Evolutionary conservation across 2,113 vertebrate species (phyloP), one percentile per base, ranked within the genome.

Genomic region (Mola mola): DNA sequence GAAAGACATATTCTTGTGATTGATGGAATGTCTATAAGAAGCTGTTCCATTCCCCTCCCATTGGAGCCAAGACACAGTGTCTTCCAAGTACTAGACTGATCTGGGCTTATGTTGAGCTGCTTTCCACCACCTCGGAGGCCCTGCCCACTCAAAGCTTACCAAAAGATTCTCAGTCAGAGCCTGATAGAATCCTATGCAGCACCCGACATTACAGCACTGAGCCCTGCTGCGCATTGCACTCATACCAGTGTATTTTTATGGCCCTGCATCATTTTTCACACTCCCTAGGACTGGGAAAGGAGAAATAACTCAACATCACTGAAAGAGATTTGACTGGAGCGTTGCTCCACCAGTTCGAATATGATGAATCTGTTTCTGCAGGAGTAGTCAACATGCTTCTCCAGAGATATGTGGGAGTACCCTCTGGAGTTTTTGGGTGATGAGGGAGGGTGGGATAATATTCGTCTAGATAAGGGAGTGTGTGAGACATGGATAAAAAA

Each of bases 171-270:
- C 60, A 29, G 60, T 75, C 36, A 33, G 75, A 74, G 69, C 51
- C 31, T 51, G 38, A 61, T 47, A 46, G 65, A n/a, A 48, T 59
- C 50, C 69, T 47, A 60, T 56, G 57, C 60, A 43, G 67, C 52
- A 73, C 42, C 41, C 63, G 52, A 58, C 65, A 43, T 75, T 72
- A 72, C 70, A 46, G 38, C 59, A 41, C 52, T 42, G 55, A 33
- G 61, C 66, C 31, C 41, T 8, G 8, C 57, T 72, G 47, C 72
- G 47, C 37, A 22, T 43, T 50, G 61, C 55, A 58, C 42, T 72
- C 56, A 53, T 44, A 57, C 65, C 53, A 60, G 44, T 66, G 66
- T 86, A 75, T 85, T 86, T 88, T 82, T 88, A 85, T 70, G 59
- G 42, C 66, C 61, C 19, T 60, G 60, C 76, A 60, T 87, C 57